Evolutionary conservation across 1,140 invertebrate genomes (phyloP), one percentile per base, ranked within the genome.

Genomic region (Antheraea pernyi): DNA sequence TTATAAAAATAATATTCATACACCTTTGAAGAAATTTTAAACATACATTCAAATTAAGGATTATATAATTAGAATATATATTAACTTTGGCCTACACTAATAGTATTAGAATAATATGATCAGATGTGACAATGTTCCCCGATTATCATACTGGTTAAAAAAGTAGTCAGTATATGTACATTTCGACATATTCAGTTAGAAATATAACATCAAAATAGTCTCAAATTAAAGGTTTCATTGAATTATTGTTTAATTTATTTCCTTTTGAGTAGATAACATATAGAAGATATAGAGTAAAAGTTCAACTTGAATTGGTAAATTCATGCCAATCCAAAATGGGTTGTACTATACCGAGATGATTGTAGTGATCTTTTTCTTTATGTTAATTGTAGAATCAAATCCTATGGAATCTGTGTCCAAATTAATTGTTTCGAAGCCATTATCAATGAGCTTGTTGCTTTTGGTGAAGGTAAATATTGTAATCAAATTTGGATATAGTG

Each of bases 171-270:
- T 19, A 42, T 65, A 65, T 19, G 16, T 46, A 19, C 18, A 36
- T 46, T 68, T 71, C 70, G 65, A 72, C 69, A 68, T 65, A 59
- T 74, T 78, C 60, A 70, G 46, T 69, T 73, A 59, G 61, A 72
- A 75, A 76, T 75, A 73, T 76, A 76, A 69, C 73, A 77, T 78
- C 66, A 78, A 79, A 80, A 78, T 85, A 84, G 79, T 82, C 74
- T 82, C 77, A 89, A 89, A 89, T 87, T 87, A 89, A 89, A 89
- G 73, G 78, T 83, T 89, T 86, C 77, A 81, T 77, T 70, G 75
- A 82, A 74, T 72, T 71, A 80, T 9, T 10, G 63, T 70, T 68
- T 13, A 53, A 53, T 53, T 68, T 58, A 18, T 62, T 59, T 77
- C 39, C 81, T 82, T 83, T 78, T 11, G 2, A 30, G 22, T 4